phyloP scores from a whole-genome alignment of 2,797 vertebrate genomes.

The Natrix natrix region DNA sequence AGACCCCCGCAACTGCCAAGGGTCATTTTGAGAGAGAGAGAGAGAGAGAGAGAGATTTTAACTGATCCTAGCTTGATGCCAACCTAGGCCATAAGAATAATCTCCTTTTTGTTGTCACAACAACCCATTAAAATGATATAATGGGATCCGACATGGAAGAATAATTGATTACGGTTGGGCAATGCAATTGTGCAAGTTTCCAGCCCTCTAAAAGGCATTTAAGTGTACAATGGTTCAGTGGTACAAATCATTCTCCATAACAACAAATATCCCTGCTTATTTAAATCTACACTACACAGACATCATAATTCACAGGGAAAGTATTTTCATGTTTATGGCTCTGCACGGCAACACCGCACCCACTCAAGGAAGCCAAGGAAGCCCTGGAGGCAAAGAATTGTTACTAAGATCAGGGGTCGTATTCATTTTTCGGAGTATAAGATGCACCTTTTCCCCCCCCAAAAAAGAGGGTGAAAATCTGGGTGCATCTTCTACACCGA shows the following conservation, averaged over 20 bases:
- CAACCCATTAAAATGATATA: not conserved
- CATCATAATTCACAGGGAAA: not conserved
- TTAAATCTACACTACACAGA: not conserved
- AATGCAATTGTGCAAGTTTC: not conserved
- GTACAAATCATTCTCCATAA: not conserved
- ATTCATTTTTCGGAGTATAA: too few species aligned
- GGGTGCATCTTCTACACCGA: too few species aligned
- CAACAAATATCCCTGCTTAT: not conserved
- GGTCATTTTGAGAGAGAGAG: not conserved
- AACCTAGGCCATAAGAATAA: not conserved
- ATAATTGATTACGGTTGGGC: not conserved
- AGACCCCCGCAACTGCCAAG: not conserved
- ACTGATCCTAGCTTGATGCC: not conserved
- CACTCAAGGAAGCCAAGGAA: not conserved
- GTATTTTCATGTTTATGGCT: not conserved
- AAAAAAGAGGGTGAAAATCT: too few species aligned
- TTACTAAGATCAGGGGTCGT: not conserved
- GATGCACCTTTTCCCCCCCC: too few species aligned
- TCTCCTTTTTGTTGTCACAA: not conserved
- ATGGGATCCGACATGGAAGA: not conserved
- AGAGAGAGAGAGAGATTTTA: not conserved
- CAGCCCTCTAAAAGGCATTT: not conserved
- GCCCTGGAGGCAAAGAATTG: not conserved
- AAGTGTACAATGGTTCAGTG: not conserved
- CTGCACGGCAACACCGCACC: not conserved